These are phyloP conservation scores for Ctenosaura bakeri DNA, from an alignment of 2,797 vertebrate species.

Conservation along the genomic window DNA sequence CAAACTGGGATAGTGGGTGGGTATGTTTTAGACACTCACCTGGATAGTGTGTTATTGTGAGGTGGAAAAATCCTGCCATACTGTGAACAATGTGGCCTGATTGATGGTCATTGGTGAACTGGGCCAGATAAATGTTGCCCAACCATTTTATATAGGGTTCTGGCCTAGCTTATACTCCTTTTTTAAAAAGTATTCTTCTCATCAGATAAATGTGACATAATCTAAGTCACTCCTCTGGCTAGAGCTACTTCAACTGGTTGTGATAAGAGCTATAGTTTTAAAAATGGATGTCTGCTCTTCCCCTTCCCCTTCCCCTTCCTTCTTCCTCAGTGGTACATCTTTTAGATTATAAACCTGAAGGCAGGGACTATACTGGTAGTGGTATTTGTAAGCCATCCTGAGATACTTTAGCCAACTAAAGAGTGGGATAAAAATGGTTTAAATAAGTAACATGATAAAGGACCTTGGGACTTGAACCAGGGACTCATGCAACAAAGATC, in stretches of 20 bases:
- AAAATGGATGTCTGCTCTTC: neutral
- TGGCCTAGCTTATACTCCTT: no score
- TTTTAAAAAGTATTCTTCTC: no score
- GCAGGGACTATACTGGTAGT: neutral
- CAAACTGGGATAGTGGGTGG: no score
- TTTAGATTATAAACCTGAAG: neutral
- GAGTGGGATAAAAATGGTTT: neutral
- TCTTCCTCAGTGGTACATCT: neutral
- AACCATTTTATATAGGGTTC: no score
- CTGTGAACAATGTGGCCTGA: no score
- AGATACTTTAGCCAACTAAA: neutral
- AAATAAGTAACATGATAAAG: neutral
- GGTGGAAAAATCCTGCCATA: no score
- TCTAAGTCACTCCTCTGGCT: neutral
- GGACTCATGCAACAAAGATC: neutral
- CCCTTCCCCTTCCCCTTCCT: neutral
- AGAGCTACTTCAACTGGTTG: neutral
- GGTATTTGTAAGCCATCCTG: neutral
- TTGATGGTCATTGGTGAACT: no score
- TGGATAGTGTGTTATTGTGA: no score
- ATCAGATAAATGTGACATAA: no score
- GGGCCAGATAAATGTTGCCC: no score
- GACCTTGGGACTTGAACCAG: neutral
- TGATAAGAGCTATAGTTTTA: constrained; percentile 8
- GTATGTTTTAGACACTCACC: no score